phyloP scores from a whole-genome alignment of 2,113 vertebrate species.

The Silurus asotus region DNA sequence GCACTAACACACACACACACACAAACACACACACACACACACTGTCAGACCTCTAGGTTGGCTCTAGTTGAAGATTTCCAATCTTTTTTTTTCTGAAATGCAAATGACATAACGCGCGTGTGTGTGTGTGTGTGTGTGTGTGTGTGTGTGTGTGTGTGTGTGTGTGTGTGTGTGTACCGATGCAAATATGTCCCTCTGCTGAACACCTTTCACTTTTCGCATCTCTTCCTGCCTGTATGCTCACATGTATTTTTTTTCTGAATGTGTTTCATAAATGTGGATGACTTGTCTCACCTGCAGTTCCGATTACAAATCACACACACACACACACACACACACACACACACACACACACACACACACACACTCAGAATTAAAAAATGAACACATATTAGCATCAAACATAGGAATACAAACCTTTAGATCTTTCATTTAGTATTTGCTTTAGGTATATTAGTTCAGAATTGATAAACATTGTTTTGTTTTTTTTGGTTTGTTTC shows the following conservation, averaged over 20 bases:
- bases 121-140: too few relatives aligned
- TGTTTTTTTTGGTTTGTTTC: not conserved
- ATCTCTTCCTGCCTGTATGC: not conserved
- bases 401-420: too few relatives aligned
- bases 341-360: not conserved
- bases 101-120: conserved; percentile 8
- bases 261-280: not conserved
- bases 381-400: too few relatives aligned
- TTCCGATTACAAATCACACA: not conserved
- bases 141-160: not conserved
- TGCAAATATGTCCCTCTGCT: conserved; percentile 17
- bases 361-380: not conserved
- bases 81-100: conserved; percentile 15
- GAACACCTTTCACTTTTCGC: not conserved
- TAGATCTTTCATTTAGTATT: too few relatives aligned
- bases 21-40: conserved; percentile 5
- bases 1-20: too few relatives aligned
- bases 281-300: not conserved
- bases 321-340: not conserved
- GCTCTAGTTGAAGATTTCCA: not conserved
- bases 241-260: not conserved
- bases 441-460: too few relatives aligned
- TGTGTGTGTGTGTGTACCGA: not conserved
- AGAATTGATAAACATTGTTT: too few relatives aligned
- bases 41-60: not conserved